Evolutionary conservation across 1,140 invertebrate species (phyloP), one percentile per base, ranked within the genome.

Genomic region (Drosophila simulans): DNA sequence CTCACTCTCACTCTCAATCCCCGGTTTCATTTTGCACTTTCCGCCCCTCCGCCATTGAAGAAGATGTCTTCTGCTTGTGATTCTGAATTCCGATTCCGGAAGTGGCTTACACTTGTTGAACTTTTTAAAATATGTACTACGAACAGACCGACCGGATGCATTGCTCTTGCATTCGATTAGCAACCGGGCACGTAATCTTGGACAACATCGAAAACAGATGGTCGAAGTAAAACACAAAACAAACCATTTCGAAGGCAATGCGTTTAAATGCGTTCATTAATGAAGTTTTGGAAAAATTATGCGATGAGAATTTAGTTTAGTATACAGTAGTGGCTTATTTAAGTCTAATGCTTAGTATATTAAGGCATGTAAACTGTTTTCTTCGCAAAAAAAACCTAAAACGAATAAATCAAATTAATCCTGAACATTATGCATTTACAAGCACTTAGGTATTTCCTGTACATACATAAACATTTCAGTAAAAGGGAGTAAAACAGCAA

Each of bases 101-200:
- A 74, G 43, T 27, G 48, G 65, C 68, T 39, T 48, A 70, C 65
- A 70, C 68, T 70, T 70, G 68, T 70, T 70, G 65, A 39, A 69
- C 64, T 48, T 15, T 42, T 49, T 69, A 34, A 12, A 37, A 56
- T 48, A 55, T 70, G 66, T 70, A 31, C 43, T 68, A 31, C 43
- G 25, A 46, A 37, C 63, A 45, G n/a, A 34, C 22, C 31, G 39
- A 20, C 66, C 68, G 68, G 68, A 70, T 70, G 68, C 68, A 70
- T 34, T 56, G 27, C 35, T 69, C 52, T 52, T 70, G 68, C 68
- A 54, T 63, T 34, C 51, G 59, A 63, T 63, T 54, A 31, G 27
- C 53, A 60, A 25, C 27, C 39, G 39, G 13, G 53, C 80, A 84
- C 80, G 81, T 84, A 77, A 78, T 69, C 74, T 78, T 69, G 62